These are phyloP conservation scores for Diachasma alloeum DNA, from an alignment of 1,140 invertebrate species.

Conservation along the genomic window DNA sequence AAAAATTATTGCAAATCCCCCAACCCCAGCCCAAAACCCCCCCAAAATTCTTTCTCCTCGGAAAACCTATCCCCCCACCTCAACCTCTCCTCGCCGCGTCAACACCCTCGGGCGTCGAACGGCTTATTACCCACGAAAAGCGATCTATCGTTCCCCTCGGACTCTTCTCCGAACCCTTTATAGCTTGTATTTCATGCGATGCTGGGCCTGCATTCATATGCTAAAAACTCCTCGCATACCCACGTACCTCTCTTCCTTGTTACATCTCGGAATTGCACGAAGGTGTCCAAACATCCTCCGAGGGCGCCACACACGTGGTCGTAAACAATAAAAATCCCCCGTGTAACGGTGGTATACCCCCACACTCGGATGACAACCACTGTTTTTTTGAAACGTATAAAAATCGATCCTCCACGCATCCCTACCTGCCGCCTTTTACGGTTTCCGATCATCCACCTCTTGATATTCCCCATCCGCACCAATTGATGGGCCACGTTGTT, in stretches of 20 bases:
- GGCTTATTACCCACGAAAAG: neutral
- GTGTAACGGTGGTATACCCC: too few species aligned
- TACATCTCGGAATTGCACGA: neutral
- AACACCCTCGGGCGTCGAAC: neutral
- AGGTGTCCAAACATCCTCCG: neutral
- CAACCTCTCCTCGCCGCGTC: too few species aligned
- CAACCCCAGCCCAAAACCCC: too few species aligned
- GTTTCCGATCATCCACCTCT: neutral
- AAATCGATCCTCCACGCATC: neutral
- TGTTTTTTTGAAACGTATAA: neutral
- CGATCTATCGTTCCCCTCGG: neutral
- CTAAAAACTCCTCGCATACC: neutral
- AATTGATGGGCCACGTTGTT: neutral
- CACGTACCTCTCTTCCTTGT: neutral
- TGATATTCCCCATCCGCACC: neutral
- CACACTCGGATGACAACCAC: neutral
- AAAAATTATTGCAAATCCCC: too few species aligned
- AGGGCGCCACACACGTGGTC: neutral
- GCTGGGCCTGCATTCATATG: neutral
- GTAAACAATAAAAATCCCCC: neutral
- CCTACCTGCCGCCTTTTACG: neutral
- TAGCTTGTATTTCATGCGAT: neutral
- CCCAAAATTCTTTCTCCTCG: too few species aligned
- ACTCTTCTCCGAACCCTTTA: neutral
- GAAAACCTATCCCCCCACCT: too few species aligned